Evolutionary conservation across 1,140 invertebrate species (phyloP).

Genomic region (Cardiocondyla obscurior): DNA sequence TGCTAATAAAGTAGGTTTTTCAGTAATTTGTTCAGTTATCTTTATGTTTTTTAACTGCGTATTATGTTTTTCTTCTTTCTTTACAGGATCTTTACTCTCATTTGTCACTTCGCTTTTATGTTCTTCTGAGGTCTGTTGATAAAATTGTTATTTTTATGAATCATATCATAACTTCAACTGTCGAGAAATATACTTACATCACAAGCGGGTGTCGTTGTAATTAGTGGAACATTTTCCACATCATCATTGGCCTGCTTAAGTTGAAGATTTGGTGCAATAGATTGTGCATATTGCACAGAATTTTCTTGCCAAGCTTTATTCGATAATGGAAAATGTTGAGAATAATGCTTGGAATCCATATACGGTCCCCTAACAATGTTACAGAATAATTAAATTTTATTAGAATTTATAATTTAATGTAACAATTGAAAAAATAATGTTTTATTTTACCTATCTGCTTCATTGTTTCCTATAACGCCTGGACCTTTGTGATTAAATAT

Average conservation of each 20-base stretch:
- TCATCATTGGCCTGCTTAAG: conserved; percentile 50
- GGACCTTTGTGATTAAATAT: conserved; percentile 88
- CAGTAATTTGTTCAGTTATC: conserved; percentile 20
- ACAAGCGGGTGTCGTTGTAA: conserved; percentile 67
- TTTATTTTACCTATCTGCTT: conserved; percentile 79
- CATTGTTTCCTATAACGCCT: conserved; percentile 85
- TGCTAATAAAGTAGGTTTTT: conserved; percentile 44
- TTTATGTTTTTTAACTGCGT: conserved; percentile 36
- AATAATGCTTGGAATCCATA: conserved; percentile 70
- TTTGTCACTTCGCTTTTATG: conserved; percentile 51
- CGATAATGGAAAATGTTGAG: conserved; percentile 73
- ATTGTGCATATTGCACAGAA: conserved; percentile 64
- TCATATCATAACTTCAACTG: background rate
- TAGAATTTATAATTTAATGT: conserved; percentile 1
- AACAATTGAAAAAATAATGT: background rate
- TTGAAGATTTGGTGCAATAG: conserved; percentile 57
- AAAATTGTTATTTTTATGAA: background rate
- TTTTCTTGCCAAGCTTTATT: conserved; percentile 75
- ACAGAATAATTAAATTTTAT: conserved; percentile 21
- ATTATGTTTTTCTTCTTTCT: conserved; percentile 46
- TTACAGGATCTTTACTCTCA: conserved; percentile 48
- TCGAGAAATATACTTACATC: conserved; percentile 66
- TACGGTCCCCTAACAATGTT: conserved; percentile 65
- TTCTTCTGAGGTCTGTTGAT: conserved; percentile 61
- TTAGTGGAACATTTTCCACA: conserved; percentile 61